Percentiles rank a stretch among this genome's conserved stretches.
These are phyloP conservation scores for Zoanthus gigantus DNA, from an alignment of 92 coral and sea anemone genomes.

Conservation along the genomic window DNA sequence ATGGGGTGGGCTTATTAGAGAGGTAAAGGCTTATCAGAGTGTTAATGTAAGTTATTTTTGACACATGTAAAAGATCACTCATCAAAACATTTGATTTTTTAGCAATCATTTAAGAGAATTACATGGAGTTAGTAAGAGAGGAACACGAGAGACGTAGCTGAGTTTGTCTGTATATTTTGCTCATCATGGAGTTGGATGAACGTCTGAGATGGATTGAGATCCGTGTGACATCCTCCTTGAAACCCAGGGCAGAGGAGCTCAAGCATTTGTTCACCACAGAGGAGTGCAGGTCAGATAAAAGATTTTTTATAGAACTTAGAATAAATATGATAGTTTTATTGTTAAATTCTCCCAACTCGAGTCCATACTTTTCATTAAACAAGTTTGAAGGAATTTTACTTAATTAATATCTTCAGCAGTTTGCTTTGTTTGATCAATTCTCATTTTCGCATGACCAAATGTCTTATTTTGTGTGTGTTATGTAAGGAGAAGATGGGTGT, in stretches of 20 bases:
- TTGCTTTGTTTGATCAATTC: too few relatives aligned
- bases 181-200: conserved; percentile 93
- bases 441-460: too few relatives aligned
- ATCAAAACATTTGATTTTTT: neutral
- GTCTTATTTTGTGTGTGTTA: too few relatives aligned
- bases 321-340: neutral
- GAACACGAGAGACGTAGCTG: neutral
- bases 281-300: conserved; percentile 79
- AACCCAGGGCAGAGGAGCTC: conserved; percentile 98
- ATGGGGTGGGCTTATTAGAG: too few relatives aligned
- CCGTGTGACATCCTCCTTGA: conserved; percentile 94
- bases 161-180: neutral
- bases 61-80: too few relatives aligned
- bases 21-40: too few relatives aligned
- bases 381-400: too few relatives aligned
- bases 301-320: neutral
- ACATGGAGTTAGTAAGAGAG: neutral
- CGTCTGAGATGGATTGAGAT: conserved; percentile 97
- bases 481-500: too few relatives aligned
- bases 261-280: conserved; percentile 93
- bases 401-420: too few relatives aligned
- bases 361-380: too few relatives aligned
- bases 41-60: too few relatives aligned
- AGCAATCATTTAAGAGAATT: neutral
- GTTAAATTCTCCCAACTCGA: too few relatives aligned